Base-by-base conservation (phyloP, 2,797 vertebrate species). In the Xenentodon cancila region DNA sequence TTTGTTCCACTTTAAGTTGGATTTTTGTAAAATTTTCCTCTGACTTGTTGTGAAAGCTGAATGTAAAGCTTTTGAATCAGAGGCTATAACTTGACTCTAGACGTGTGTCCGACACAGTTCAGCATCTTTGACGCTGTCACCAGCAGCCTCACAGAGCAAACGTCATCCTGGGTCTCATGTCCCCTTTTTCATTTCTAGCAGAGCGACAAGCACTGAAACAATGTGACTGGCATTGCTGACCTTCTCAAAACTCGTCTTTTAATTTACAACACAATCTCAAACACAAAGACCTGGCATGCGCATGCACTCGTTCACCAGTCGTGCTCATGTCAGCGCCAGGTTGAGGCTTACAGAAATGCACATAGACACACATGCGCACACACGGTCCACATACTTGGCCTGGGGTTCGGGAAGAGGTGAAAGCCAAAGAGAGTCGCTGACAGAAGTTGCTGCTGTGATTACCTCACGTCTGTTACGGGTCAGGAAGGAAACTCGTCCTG, bases 391-490 rank as follows among this genome's bases (percentile, higher is more conserved):
- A 84, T 83, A 81, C 75, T 87, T 87, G 87, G 87, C 80, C 61
- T 72, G 67, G 55, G 60, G 59, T 72, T 77, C 25, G 42, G 66
- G 43, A 64, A 58, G 71, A 77, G 77, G 79, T 74, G 76, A 80
- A 68, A 80, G 80, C 86, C 80, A 88, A 79, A 73, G 40, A 64
- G 72, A 86, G 80, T 80, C 71, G 75, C 71, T 82, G 66, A 85
- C 77, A 81, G 75, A 79, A 72, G 81, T 59, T 67, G 74, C 77
- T 65, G 30, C 66, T 85, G 84, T 80, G 84, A 81, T 91, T 81
- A 92, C 84, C 84, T 90, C 84, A 89, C 37, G 79, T 81, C 84
- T 91, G 84, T 84, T 80, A 88, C 62, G 52, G 56, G 75, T 65
- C 60, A 45, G 59, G 51, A 74, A 67, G 71, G 65, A 84, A 77